These are phyloP conservation scores for Meiosimyza decipiens DNA, from an alignment of 2,888 invertebrate species.

Conservation along the genomic window DNA sequence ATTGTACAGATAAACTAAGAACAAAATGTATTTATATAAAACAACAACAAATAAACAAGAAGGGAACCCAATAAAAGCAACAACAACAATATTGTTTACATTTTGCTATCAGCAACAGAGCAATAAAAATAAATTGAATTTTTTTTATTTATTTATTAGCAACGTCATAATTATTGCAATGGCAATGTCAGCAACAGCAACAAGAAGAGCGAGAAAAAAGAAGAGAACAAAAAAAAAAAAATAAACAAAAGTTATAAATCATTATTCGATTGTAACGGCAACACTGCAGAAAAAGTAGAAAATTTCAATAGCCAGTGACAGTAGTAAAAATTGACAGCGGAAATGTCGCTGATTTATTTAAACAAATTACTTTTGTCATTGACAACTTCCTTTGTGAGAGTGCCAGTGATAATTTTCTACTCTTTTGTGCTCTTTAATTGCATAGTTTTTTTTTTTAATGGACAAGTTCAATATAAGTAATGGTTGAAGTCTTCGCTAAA, in stretches of 20 bases:
- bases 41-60: constrained; percentile 23
- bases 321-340: constrained; percentile 26
- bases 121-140: constrained; percentile 28
- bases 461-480: no score
- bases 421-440: background rate
- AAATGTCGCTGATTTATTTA: constrained; percentile 28
- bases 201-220: no score
- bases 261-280: constrained; percentile 10
- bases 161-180: constrained; percentile 17
- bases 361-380: constrained; percentile 33
- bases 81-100: constrained; percentile 12
- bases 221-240: background rate
- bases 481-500: no score
- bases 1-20: constrained; percentile 43
- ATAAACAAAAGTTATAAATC: constrained; percentile 25
- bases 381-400: constrained; percentile 18
- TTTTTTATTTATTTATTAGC: constrained; percentile 15
- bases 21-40: constrained; percentile 31
- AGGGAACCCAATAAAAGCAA: background rate
- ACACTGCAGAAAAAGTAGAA: no score
- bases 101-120: constrained; percentile 19
- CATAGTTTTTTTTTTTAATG: no score
- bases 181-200: constrained; percentile 19
- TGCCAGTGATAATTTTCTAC: background rate
- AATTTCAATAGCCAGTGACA: no score